Evolutionary conservation across 2,888 invertebrate genomes (phyloP).

Genomic region (Harmothoe impar): DNA sequence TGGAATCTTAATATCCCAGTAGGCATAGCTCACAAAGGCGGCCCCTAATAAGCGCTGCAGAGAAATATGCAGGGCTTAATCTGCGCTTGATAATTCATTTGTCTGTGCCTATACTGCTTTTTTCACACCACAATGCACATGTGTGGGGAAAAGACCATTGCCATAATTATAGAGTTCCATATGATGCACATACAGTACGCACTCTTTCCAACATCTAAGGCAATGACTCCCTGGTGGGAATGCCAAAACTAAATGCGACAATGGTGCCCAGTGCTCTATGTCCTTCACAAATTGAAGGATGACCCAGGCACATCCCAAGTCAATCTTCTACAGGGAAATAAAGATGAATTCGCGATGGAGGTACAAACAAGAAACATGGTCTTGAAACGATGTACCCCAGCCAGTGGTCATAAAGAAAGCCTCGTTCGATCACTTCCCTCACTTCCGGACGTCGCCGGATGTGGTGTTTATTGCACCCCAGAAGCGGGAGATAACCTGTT

Average conservation of each 20-base stretch:
- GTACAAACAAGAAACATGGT: background rate
- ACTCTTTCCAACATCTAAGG: too few relatives aligned
- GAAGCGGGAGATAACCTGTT: background rate
- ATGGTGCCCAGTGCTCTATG: background rate
- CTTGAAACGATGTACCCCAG: background rate
- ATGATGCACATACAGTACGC: too few relatives aligned
- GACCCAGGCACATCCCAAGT: background rate
- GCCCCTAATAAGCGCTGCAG: too few relatives aligned
- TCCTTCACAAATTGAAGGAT: background rate
- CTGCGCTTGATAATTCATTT: too few relatives aligned
- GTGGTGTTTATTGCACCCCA: background rate
- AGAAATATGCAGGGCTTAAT: too few relatives aligned
- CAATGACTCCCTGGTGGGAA: background rate
- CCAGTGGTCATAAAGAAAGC: background rate
- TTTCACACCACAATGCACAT: too few relatives aligned
- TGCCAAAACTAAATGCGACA: constrained; percentile 2
- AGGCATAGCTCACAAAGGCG: too few relatives aligned
- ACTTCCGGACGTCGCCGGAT: background rate
- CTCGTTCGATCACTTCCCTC: background rate
- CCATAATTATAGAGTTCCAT: too few relatives aligned
- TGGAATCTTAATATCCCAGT: too few relatives aligned
- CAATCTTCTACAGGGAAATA: constrained; percentile 6
- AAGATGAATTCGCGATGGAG: constrained; percentile 8
- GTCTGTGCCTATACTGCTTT: too few relatives aligned
- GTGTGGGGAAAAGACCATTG: too few relatives aligned